Percentiles rank a stretch among this genome's conserved stretches.
These are phyloP conservation scores for Hippocampus comes DNA, from an alignment of 2,113 vertebrate species.

Conservation along the genomic window DNA sequence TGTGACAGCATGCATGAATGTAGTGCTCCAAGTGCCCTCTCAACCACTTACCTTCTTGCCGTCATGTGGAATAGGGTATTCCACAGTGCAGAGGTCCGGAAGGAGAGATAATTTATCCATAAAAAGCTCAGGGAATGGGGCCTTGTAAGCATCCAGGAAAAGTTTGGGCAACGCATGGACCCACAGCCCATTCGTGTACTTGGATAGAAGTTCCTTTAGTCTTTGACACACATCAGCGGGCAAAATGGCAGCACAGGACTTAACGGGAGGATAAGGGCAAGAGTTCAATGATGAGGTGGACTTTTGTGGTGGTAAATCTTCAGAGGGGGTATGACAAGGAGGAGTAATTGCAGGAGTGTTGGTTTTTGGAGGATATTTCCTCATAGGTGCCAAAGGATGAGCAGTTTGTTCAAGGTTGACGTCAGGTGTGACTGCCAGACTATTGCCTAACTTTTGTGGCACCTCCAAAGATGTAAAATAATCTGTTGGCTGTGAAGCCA, in stretches of 20 bases:
- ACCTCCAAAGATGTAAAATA: neutral
- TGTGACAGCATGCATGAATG: neutral
- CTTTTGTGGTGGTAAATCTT: constrained; percentile 21
- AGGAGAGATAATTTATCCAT: constrained; percentile 78
- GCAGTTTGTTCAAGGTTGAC: neutral
- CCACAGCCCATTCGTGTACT: constrained; percentile 85
- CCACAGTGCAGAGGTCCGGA: constrained; percentile 79
- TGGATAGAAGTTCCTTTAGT: constrained; percentile 78
- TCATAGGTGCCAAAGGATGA: neutral
- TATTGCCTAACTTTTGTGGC: neutral
- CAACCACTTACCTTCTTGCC: constrained; percentile 67
- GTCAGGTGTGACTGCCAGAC: neutral
- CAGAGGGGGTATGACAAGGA: neutral
- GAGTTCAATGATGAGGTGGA: constrained; percentile 10
- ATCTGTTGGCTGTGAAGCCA: constrained; percentile 4
- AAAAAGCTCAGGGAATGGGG: constrained; percentile 75
- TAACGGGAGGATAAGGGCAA: constrained; percentile 1
- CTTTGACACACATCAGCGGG: constrained; percentile 73
- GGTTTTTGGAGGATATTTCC: neutral
- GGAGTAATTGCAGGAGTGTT: neutral
- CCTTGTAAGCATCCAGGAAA: constrained; percentile 81
- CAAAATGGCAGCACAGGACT: neutral
- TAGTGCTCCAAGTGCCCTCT: neutral
- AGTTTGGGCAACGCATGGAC: constrained; percentile 83
- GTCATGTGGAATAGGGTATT: constrained; percentile 76